Base-by-base conservation (phyloP, 2,797 vertebrate genomes). In the Gallinago solitaria region DNA sequence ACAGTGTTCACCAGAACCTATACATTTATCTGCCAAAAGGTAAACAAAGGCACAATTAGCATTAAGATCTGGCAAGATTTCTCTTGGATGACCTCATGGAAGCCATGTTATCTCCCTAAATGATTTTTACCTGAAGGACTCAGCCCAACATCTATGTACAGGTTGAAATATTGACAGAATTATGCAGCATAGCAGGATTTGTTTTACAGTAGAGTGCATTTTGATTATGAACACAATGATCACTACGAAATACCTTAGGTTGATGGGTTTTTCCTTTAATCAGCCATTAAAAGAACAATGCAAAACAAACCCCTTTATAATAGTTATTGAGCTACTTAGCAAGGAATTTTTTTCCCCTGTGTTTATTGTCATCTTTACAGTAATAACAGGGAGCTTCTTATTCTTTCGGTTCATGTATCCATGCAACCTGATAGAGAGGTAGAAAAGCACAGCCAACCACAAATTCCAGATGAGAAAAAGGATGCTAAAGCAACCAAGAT, bases 381-480 rank as follows among this genome's bases (percentile, higher is more conserved):
- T 6, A 78, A 14, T n/a, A 90, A 80, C 4, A 18, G 10, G 50
- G 48, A 71, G 25, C 5, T 53, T 50, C 69, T 78, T 60, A 63
- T 7, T 90, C 5, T 6, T 68, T 59, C 0, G 0, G 24, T 59
- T 90, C 32, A 19, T 25, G 5, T 79, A 79, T 39, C 45, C 47
- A 59, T 19, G 54, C 10, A 89, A 56, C 9, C 43, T 83, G 65
- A 83, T 20, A 71, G 78, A 74, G 68, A 82, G 12, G 30, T 33
- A 56, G 37, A n/a, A 87, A 77, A 86, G 33, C 54, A 82, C 41
- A 87, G 76, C 18, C 45, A 95, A 50, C 61, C 33, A 24, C 53
- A 89, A 87, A 91, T 86, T 88, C 68, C 47, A 94, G 12, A 74
- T 25, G 14, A 89, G 39, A 89, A 96, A 96, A 78, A 78, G 41